Percentiles rank a stretch among this genome's conserved stretches.
Evolutionary conservation across 2,797 vertebrate species (phyloP).

Genomic region (Amblyopsis hoosieri): DNA sequence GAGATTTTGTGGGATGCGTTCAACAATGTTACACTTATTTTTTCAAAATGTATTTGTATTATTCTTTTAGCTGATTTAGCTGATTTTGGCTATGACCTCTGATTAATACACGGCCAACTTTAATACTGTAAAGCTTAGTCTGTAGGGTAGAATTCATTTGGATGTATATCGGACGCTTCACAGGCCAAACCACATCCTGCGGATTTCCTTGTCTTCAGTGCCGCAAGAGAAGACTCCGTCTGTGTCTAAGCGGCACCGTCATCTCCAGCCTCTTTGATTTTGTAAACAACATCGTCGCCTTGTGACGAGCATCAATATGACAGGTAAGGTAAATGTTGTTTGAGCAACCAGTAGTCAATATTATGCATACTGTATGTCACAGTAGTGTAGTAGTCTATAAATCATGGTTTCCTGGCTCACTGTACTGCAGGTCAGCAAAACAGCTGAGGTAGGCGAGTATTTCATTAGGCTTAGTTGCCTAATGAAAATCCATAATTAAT

Average conservation of each 20-base stretch:
- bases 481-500: background rate
- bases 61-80: too few relatives aligned
- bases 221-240: slow-evolving; percentile 25
- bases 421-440: background rate
- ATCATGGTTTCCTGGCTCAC: background rate
- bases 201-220: slow-evolving; percentile 63
- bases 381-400: background rate
- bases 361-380: slow-evolving; percentile 6
- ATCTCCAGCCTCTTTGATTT: slow-evolving; percentile 26
- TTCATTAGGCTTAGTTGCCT: background rate
- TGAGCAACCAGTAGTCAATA: background rate
- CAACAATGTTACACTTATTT: background rate
- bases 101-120: background rate
- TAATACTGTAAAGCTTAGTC: background rate
- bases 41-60: background rate
- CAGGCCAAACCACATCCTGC: slow-evolving; percentile 68
- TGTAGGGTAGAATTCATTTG: slow-evolving; percentile 10
- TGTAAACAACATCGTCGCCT: slow-evolving; percentile 57
- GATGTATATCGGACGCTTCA: slow-evolving; percentile 28
- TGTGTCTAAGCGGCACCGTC: slow-evolving; percentile 16
- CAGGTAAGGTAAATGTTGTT: slow-evolving; percentile 47
- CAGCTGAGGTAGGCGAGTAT: slow-evolving; percentile 2
- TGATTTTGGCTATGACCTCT: too few relatives aligned
- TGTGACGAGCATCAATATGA: slow-evolving; percentile 62
- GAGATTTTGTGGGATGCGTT: background rate